These are phyloP conservation scores for Hiodon alosoides DNA, from an alignment of 2,113 vertebrate genomes.

Conservation along the genomic window DNA sequence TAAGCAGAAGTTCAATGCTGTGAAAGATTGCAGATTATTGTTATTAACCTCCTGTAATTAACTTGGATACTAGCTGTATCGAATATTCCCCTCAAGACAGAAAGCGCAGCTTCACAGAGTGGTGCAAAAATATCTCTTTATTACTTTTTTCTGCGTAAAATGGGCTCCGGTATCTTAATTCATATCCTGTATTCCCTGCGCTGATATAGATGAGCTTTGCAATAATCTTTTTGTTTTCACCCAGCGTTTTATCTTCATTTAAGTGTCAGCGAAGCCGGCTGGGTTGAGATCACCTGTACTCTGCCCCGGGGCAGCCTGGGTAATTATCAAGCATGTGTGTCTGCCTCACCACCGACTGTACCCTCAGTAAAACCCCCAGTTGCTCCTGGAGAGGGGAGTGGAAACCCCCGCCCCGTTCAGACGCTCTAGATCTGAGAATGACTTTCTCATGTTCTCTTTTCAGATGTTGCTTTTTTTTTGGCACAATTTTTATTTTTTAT, in stretches of 20 bases:
- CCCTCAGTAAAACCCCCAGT: background rate
- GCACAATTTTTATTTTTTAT: background rate
- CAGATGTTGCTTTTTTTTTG: too few relatives aligned
- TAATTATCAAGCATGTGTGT: slow-evolving; percentile 16
- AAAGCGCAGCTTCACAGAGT: background rate
- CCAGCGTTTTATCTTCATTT: slow-evolving; percentile 24
- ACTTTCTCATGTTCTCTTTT: background rate
- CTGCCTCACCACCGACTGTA: slow-evolving; percentile 18
- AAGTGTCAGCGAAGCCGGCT: slow-evolving; percentile 15
- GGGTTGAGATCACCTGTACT: slow-evolving; percentile 17
- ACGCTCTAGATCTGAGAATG: background rate
- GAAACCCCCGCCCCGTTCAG: background rate
- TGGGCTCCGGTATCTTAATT: slow-evolving; percentile 8
- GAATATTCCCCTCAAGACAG: background rate
- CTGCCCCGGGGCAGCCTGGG: slow-evolving; percentile 8
- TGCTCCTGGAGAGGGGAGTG: background rate
- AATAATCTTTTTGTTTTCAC: slow-evolving; percentile 10
- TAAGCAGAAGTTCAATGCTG: too few relatives aligned
- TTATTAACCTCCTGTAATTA: too few relatives aligned
- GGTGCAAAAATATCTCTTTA: background rate
- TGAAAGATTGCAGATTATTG: too few relatives aligned
- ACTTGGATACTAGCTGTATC: too few relatives aligned
- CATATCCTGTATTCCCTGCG: slow-evolving; percentile 1
- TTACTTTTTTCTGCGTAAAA: slow-evolving; percentile 12
- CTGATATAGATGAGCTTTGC: slow-evolving; percentile 9